phyloP scores from a whole-genome alignment of 2,888 invertebrate genomes.

The Falcaria lacertinaria region DNA sequence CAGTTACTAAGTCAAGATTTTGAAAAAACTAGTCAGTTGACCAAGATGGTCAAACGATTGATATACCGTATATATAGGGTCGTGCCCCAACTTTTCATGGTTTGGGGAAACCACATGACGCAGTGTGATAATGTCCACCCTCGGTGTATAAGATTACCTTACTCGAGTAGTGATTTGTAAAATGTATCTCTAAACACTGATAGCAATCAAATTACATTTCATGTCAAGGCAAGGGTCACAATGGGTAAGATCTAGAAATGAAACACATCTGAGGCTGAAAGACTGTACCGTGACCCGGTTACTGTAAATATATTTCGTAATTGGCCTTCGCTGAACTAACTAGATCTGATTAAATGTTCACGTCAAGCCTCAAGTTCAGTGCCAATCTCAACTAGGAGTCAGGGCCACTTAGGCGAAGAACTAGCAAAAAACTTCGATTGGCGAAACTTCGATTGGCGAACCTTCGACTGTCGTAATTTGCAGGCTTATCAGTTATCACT shows the following conservation, averaged over 20 bases:
- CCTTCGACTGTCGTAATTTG: not conserved
- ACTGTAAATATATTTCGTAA: constrained; percentile 42
- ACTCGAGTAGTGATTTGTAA: too few relatives aligned
- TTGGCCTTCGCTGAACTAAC: constrained; percentile 38
- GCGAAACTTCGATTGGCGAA: not conserved
- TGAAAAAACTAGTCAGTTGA: too few relatives aligned
- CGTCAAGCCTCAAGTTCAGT: constrained; percentile 49
- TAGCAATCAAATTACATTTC: not conserved
- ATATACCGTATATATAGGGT: too few relatives aligned
- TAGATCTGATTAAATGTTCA: constrained; percentile 12
- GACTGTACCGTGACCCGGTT: constrained; percentile 49
- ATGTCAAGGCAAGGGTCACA: constrained; percentile 33
- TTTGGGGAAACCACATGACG: too few relatives aligned
- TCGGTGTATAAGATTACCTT: too few relatives aligned
- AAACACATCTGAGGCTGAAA: constrained; percentile 34
- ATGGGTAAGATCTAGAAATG: constrained; percentile 32
- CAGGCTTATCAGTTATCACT: too few relatives aligned
- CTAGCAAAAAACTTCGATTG: not conserved
- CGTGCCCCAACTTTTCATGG: too few relatives aligned
- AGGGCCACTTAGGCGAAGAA: not conserved
- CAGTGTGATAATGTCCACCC: too few relatives aligned
- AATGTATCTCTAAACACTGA: not conserved
- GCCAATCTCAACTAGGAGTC: constrained; percentile 17
- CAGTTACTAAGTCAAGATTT: too few relatives aligned
- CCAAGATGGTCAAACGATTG: too few relatives aligned